Percentiles rank a stretch among this genome's conserved stretches.
phyloP scores from a whole-genome alignment of 2,888 invertebrate species.

The Ochropleura plecta region DNA sequence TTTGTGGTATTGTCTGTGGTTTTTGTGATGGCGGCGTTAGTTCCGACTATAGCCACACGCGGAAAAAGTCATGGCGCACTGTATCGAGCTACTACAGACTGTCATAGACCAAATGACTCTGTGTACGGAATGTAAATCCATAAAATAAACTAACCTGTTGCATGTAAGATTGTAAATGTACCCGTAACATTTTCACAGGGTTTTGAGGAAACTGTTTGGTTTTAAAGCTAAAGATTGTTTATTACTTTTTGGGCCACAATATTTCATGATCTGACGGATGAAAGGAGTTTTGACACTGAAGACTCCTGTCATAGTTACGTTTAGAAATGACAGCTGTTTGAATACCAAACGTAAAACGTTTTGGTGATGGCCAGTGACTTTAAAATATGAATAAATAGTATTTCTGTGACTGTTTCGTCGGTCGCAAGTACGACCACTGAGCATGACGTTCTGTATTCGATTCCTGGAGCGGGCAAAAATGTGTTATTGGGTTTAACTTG shows the following conservation, averaged over 20 bases:
- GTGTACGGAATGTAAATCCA: background rate
- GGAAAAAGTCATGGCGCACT: background rate
- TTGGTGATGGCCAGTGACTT: conserved; percentile 27
- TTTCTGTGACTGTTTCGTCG: background rate
- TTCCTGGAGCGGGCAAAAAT: too few relatives aligned
- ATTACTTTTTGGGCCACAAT: background rate
- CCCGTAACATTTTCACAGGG: conserved; percentile 10
- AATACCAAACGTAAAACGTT: conserved; percentile 2
- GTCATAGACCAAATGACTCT: background rate
- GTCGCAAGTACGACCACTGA: too few relatives aligned
- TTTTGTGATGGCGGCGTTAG: background rate
- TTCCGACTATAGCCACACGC: background rate
- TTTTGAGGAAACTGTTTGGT: background rate
- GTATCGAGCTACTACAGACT: background rate
- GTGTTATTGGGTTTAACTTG: too few relatives aligned
- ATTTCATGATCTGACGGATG: background rate
- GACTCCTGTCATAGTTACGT: background rate
- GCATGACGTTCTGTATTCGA: too few relatives aligned
- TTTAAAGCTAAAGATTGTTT: background rate
- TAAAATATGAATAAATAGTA: background rate
- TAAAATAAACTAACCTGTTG: conserved; percentile 15
- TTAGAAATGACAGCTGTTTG: background rate
- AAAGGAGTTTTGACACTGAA: background rate
- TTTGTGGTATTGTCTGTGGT: background rate
- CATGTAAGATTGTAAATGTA: background rate